Evolutionary conservation across 2,797 vertebrate genomes (phyloP), one percentile per base, ranked within the genome.

Genomic region (Ispidina picta): DNA sequence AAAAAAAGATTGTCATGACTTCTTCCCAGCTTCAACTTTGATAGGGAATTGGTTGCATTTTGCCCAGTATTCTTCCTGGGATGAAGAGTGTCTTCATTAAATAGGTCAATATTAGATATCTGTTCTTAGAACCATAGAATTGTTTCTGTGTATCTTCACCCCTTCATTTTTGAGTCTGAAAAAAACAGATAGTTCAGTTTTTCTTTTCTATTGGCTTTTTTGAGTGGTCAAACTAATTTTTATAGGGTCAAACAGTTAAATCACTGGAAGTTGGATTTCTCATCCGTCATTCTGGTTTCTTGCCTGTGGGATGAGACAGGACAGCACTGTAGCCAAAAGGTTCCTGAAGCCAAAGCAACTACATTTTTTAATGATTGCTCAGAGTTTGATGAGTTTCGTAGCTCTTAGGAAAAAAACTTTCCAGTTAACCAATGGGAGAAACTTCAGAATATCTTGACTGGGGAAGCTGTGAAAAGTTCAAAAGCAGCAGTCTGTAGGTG

Each of bases 311-410:
- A 59, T 73, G 12, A 70, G 35, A 89, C 28, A 52, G 59, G 26
- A 89, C 54, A 70, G 15, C 21, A 48, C 15, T 54, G 37, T 28
- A 62, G 25, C 39, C 41, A 78, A 78, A 87, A 89, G 11, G 2
- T 10, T 85, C 17, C 33, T 78, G 54, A 83, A 90, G n/a, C 12
- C 10, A 12, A 63, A 52, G 23, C 14, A 75, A 29, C 15, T 78
- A 21, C 9, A 43, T 90, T 70, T 89, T 39, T 28, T 75, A 77
- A 62, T 52, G 31, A 72, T 78, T 89, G 48, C 25, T 78, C 37
- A n/a, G 15, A 63, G 18, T 16, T 15, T 77, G 73, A 65, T 52
- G 48, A 58, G 63, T 83, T 86, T 81, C 28, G 33, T 69, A 78
- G 12, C 5, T 88, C 23, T 69, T 69, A 78, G 17, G 51, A 71